These are phyloP conservation scores for Diploptera punctata DNA, from an alignment of 2,888 invertebrate genomes.

Conservation along the genomic window DNA sequence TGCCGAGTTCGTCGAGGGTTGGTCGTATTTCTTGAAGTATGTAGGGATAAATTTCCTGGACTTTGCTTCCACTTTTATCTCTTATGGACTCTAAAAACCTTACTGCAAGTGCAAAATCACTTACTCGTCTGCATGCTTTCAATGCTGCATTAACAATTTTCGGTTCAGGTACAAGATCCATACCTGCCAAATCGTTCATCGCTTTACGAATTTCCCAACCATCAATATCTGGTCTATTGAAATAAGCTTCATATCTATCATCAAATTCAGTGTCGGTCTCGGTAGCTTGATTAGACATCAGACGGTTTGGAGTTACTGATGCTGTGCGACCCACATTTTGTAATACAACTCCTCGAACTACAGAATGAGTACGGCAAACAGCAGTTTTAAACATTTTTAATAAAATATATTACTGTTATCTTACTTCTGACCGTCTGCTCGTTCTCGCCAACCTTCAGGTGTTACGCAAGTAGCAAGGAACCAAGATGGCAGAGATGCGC, in stretches of 20 bases:
- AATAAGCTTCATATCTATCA: conserved; percentile 80
- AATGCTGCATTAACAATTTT: conserved; percentile 85
- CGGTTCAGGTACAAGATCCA: conserved; percentile 94
- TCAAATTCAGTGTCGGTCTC: conserved; percentile 90
- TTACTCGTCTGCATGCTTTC: conserved; percentile 90
- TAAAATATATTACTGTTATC: neutral
- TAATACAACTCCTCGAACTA: conserved; percentile 30
- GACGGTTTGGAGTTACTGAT: conserved; percentile 42
- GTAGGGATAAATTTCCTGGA: conserved; percentile 84
- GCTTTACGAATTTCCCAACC: conserved; percentile 94
- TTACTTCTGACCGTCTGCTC: neutral
- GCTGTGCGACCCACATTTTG: conserved; percentile 37
- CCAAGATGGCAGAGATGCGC: conserved; percentile 26
- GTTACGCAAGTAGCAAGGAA: neutral
- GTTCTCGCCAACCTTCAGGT: neutral
- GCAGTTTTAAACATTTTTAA: conserved; percentile 43
- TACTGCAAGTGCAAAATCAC: conserved; percentile 92
- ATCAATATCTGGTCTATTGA: conserved; percentile 87
- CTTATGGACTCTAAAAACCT: conserved; percentile 93
- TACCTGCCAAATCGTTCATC: conserved; percentile 86
- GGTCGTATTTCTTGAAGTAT: conserved; percentile 90
- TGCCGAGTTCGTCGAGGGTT: conserved; percentile 90
- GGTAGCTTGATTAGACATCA: conserved; percentile 47
- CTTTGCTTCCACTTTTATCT: conserved; percentile 81
- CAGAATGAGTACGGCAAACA: conserved; percentile 39